These are phyloP conservation scores for Heteromormyrus szaboi DNA, from an alignment of 2,797 vertebrate species.

Conservation along the genomic window DNA sequence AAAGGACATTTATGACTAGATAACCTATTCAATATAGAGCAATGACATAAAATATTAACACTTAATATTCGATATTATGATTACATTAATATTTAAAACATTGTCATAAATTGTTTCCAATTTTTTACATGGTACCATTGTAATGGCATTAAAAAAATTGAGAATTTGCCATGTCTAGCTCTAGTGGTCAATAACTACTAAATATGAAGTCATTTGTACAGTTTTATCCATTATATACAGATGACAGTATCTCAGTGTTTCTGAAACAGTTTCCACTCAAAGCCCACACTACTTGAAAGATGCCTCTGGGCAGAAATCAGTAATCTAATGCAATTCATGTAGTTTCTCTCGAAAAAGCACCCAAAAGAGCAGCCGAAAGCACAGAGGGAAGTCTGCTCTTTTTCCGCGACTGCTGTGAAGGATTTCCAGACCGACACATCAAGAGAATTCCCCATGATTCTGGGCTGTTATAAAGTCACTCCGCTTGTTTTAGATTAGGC, in stretches of 20 bases:
- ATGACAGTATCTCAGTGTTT: background rate
- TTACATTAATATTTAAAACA: background rate
- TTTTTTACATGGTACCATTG: background rate
- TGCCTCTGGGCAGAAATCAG: background rate
- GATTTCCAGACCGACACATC: background rate
- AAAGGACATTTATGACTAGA: background rate
- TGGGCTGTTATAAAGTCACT: background rate
- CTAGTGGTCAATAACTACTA: background rate
- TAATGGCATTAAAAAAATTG: background rate
- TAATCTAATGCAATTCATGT: background rate
- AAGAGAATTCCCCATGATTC: background rate
- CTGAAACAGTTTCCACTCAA: background rate
- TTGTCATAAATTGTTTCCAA: background rate
- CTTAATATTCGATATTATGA: background rate
- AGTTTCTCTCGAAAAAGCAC: background rate
- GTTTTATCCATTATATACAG: background rate
- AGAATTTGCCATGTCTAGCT: background rate
- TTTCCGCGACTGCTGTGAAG: background rate
- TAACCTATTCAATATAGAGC: background rate
- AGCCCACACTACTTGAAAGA: background rate
- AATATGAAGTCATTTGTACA: background rate
- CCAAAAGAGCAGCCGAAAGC: background rate
- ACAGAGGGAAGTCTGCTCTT: background rate
- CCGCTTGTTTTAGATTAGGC: background rate
- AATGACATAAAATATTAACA: background rate